phyloP scores from a whole-genome alignment of 2,888 invertebrate species.

The Brachyptera risi region DNA sequence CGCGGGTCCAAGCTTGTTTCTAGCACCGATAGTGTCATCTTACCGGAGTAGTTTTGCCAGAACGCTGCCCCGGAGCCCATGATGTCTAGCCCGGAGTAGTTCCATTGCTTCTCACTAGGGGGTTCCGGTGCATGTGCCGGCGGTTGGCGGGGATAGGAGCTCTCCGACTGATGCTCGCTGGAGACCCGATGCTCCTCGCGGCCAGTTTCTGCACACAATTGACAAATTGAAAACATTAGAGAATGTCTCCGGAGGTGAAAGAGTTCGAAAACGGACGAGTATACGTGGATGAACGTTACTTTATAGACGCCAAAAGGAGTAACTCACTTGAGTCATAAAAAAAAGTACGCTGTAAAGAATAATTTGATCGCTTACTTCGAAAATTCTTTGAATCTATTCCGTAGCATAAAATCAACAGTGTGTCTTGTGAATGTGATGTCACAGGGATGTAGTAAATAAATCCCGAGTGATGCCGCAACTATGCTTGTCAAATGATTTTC shows the following conservation, averaged over 20 bases:
- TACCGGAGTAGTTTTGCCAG: constrained; percentile 91
- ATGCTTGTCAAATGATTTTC: no score
- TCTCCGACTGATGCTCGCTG: constrained; percentile 32
- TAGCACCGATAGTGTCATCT: constrained; percentile 40
- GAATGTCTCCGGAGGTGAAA: not conserved
- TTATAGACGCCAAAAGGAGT: no score
- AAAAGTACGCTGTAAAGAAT: no score
- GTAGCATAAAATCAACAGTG: no score
- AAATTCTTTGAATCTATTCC: no score
- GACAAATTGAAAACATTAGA: no score
- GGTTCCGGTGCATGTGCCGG: constrained; percentile 18
- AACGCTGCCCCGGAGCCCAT: constrained; percentile 82
- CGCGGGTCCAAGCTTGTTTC: not conserved
- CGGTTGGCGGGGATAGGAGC: constrained; percentile 29
- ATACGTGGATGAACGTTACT: no score
- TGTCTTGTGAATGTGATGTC: no score
- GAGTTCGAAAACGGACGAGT: not conserved
- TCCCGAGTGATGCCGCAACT: no score
- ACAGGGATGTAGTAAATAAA: no score
- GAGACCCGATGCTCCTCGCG: constrained; percentile 30
- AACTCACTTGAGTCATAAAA: no score
- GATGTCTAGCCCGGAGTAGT: constrained; percentile 69
- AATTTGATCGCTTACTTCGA: no score
- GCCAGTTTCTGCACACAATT: constrained; percentile 41
- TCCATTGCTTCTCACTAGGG: constrained; percentile 53